phyloP scores from a whole-genome alignment of 92 coral and sea anemone genomes.

The Heliopora coerulea region DNA sequence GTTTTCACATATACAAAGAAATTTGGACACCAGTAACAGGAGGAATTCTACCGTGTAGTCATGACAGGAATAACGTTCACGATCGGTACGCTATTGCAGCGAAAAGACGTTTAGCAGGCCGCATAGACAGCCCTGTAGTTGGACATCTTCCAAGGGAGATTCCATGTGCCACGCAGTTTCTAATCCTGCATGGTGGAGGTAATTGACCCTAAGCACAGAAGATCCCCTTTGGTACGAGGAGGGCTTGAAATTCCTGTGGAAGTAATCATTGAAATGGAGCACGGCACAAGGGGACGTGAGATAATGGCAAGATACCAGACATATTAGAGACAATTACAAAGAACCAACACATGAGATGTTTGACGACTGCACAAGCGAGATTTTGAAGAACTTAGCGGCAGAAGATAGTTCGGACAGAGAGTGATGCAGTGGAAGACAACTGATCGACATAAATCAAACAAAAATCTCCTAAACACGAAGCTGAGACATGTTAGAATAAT shows the following conservation, averaged over 20 bases:
- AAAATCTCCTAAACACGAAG: no score
- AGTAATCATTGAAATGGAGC: conserved; percentile 39
- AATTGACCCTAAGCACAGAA: conserved; percentile 44
- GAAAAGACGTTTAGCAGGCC: conserved; percentile 43
- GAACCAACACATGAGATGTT: no score
- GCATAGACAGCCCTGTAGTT: conserved; percentile 47
- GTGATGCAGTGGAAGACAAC: no score
- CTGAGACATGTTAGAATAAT: no score
- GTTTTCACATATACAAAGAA: conserved; percentile 60
- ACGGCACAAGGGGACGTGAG: conserved; percentile 24
- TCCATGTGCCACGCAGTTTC: conserved; percentile 39
- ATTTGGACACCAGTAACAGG: conserved; percentile 60
- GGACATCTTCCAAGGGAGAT: conserved; percentile 61
- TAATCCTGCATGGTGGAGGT: conserved; percentile 24
- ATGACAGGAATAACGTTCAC: conserved; percentile 55
- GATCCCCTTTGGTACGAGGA: conserved; percentile 50
- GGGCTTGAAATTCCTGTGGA: conserved; percentile 47
- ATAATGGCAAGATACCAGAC: not conserved
- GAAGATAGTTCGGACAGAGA: no score
- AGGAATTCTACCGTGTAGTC: conserved; percentile 55
- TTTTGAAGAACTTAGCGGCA: no score
- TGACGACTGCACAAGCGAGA: no score
- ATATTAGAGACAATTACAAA: no score
- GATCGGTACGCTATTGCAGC: conserved; percentile 59
- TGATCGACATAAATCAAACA: no score